Evolutionary conservation across 2,797 vertebrate species (phyloP), one percentile per base, ranked within the genome.

Genomic region (Fratercula arctica): DNA sequence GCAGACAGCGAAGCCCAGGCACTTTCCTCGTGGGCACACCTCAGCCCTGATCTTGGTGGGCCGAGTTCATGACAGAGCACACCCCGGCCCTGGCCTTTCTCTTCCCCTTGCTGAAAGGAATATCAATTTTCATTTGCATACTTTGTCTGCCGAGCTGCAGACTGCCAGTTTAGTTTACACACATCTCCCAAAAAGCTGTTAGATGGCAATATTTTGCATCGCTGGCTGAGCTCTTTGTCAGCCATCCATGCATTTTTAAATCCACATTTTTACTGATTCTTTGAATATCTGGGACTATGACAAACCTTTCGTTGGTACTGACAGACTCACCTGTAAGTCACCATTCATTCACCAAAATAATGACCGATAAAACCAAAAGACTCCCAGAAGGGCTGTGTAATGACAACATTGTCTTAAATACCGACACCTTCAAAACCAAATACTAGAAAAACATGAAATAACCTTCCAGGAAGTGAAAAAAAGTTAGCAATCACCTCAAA

Each of bases 111-210:
- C 69, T 56, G 73, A 84, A 85, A 78, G 16, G 16, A 51, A 67
- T 69, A 93, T 93, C 96, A 94, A 69, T 96, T 96, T 95, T 66
- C 57, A 94, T 95, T 95, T 95, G 76, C 89, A 79, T 91, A 35
- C 80, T 85, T 85, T 89, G 67, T 48, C 77, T 60, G 68, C 78
- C 51, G 23, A 92, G 67, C 77, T 84, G 60, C 12, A 11, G 31
- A 18, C 84, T 92, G 87, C 66, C 87, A 88, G 81, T 74, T 70
- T 51, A 31, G 68, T 85, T 95, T 90, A 91, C 10, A n/a, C 13
- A 1, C 35, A 39, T 79, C 77, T 75, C 83, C 73, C 85, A 19
- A 70, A 93, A 93, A 96, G 81, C 92, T 89, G 64, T 83, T 89
- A 75, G 80, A 84, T 75, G 74, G 92, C 91, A 95, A 89, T 82